phyloP scores from a whole-genome alignment of 2,888 invertebrate species.

The Aspidiotus rigidus region DNA sequence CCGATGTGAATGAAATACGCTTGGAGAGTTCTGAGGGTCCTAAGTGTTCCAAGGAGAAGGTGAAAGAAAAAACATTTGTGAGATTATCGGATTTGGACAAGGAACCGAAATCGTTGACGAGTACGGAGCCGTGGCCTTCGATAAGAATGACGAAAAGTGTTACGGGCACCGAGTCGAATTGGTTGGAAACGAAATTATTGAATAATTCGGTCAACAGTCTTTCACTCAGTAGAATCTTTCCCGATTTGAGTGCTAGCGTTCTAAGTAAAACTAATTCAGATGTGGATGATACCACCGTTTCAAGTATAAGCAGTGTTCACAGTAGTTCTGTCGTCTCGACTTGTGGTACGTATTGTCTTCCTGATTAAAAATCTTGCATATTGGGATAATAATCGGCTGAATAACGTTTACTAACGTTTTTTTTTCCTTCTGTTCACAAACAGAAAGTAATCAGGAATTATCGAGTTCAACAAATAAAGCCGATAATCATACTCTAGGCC shows the following conservation, averaged over 20 bases:
- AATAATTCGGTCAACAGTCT: conserved; percentile 42
- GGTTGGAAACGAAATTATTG: conserved; percentile 54
- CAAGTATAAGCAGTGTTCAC: conserved; percentile 48
- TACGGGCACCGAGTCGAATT: conserved; percentile 60
- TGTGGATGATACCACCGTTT: conserved; percentile 38
- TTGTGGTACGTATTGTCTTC: conserved; percentile 41
- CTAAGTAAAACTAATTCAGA: conserved; percentile 36
- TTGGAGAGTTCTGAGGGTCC: background rate
- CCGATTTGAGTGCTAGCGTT: conserved; percentile 42
- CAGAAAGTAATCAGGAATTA: conserved; percentile 25
- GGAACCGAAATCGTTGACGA: conserved; percentile 45
- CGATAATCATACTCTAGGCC: conserved; percentile 51
- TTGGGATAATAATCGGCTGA: conserved; percentile 37
- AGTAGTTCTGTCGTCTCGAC: conserved; percentile 48
- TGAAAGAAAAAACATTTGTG: conserved; percentile 49
- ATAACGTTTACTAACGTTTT: background rate
- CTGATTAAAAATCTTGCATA: no score
- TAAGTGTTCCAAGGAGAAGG: conserved; percentile 6
- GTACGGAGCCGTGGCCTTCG: conserved; percentile 22
- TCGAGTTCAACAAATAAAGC: conserved; percentile 14
- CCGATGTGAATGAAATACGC: conserved; percentile 7
- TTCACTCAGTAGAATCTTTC: conserved; percentile 52
- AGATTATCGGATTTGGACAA: conserved; percentile 66
- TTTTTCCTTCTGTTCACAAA: background rate
- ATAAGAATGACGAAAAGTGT: conserved; percentile 43